Evolutionary conservation across 92 coral and sea anemone species (phyloP).

Genomic region (Metridium senile): DNA sequence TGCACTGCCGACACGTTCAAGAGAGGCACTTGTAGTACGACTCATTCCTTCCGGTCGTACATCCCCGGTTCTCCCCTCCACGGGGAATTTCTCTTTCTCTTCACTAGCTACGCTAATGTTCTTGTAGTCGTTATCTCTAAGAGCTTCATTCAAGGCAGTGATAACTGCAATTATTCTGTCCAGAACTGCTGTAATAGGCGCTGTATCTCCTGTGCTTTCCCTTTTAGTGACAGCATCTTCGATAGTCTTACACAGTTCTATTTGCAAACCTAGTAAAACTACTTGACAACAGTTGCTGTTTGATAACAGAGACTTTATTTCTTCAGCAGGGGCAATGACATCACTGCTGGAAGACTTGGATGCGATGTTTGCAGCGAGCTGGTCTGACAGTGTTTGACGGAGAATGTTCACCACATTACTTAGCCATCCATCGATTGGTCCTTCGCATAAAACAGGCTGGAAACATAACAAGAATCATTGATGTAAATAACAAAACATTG

Average conservation of each 20-base stretch:
- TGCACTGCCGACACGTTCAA: slow-evolving; percentile 57
- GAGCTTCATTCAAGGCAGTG: slow-evolving; percentile 63
- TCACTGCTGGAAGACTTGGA: slow-evolving; percentile 37
- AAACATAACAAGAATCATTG: slow-evolving; percentile 3
- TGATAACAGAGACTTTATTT: slow-evolving; percentile 62
- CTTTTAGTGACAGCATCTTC: slow-evolving; percentile 63
- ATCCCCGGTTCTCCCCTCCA: slow-evolving; percentile 35
- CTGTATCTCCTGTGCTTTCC: slow-evolving; percentile 50
- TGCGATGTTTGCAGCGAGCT: slow-evolving; percentile 55
- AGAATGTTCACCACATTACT: slow-evolving; percentile 55
- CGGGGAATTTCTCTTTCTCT: not conserved
- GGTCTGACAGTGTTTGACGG: slow-evolving; percentile 75
- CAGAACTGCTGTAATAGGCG: slow-evolving; percentile 53
- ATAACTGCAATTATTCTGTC: slow-evolving; percentile 66
- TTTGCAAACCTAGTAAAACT: slow-evolving; percentile 75
- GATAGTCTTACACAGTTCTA: slow-evolving; percentile 73
- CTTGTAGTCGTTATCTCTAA: slow-evolving; percentile 59
- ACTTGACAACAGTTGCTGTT: slow-evolving; percentile 73
- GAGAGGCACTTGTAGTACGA: slow-evolving; percentile 66
- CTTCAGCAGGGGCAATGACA: slow-evolving; percentile 41
- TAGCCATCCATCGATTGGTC: slow-evolving; percentile 94
- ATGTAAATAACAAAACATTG: not conserved
- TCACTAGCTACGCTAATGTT: not conserved
- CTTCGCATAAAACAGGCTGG: slow-evolving; percentile 89
- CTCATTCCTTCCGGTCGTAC: slow-evolving; percentile 52